These are phyloP conservation scores for Diaperis boleti DNA, from an alignment of 2,888 invertebrate species.

Conservation along the genomic window DNA sequence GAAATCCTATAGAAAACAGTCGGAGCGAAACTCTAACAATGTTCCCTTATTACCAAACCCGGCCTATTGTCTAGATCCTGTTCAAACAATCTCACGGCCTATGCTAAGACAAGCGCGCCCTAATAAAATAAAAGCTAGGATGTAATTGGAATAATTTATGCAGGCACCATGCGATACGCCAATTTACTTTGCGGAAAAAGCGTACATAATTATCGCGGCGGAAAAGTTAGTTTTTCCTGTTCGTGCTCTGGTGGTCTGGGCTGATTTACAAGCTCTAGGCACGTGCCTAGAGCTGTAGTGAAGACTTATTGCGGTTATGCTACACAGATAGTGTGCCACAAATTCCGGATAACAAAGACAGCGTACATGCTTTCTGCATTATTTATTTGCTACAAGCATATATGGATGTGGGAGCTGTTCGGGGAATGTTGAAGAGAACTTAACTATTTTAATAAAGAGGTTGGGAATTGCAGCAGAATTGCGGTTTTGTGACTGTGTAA, in stretches of 20 bases:
- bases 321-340: slow-evolving; percentile 12
- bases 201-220: background rate
- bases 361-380: slow-evolving; percentile 16
- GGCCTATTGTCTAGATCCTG: too few species aligned
- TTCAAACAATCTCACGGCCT: too few species aligned
- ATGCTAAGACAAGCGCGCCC: too few species aligned
- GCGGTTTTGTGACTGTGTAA: too few species aligned
- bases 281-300: slow-evolving; percentile 12
- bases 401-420: background rate
- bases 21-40: too few species aligned
- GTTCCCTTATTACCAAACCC: too few species aligned
- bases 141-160: too few species aligned
- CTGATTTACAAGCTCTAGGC: slow-evolving; percentile 8
- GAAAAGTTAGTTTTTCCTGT: slow-evolving; percentile 5
- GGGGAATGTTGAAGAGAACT: background rate
- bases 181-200: too few species aligned
- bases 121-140: background rate
- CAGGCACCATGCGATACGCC: too few species aligned
- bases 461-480: too few species aligned
- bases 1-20: too few species aligned
- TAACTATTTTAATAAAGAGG: too few species aligned
- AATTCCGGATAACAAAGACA: slow-evolving; percentile 18
- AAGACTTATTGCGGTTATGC: slow-evolving; percentile 16
- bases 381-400: slow-evolving; percentile 3
- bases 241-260: slow-evolving; percentile 1